These are phyloP conservation scores for Clarias laeviceps DNA, from an alignment of 2,797 vertebrate species.

Conservation along the genomic window DNA sequence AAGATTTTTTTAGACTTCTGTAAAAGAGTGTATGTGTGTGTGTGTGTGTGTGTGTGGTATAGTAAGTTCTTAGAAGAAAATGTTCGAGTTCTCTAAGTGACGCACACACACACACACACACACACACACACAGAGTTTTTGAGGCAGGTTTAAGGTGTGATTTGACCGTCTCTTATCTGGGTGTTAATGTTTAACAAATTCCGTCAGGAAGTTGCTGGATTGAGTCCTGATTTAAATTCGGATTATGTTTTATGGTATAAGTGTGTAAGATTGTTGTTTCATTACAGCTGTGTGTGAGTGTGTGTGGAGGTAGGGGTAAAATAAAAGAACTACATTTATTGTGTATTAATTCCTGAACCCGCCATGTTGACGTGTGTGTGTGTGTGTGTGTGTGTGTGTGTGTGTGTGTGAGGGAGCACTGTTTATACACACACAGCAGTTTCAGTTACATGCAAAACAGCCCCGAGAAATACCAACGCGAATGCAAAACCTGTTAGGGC, in stretches of 20 bases:
- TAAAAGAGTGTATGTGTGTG: not conserved
- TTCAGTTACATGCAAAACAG: not conserved
- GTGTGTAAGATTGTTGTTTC: not conserved
- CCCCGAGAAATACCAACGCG: not conserved
- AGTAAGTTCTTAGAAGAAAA: not conserved
- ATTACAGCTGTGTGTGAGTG: not conserved
- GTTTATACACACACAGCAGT: not conserved
- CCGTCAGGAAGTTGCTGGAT: not conserved
- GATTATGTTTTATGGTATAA: not conserved
- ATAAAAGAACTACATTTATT: no score
- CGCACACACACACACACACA: constrained; percentile 1
- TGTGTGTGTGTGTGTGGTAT: not conserved
- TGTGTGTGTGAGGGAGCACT: not conserved
- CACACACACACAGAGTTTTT: not conserved
- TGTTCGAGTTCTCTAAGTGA: not conserved
- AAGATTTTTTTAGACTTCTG: no score
- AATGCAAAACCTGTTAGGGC: constrained; percentile 2
- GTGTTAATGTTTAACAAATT: constrained; percentile 3
- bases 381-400: not conserved
- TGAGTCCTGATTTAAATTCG: not conserved
- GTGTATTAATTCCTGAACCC: no score
- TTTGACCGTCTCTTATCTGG: not conserved
- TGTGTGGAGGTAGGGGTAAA: not conserved
- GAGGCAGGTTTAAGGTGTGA: not conserved
- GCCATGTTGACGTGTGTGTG: not conserved